phyloP scores from a whole-genome alignment of 1,140 invertebrate genomes.

The Cheumatopsyche charites region DNA sequence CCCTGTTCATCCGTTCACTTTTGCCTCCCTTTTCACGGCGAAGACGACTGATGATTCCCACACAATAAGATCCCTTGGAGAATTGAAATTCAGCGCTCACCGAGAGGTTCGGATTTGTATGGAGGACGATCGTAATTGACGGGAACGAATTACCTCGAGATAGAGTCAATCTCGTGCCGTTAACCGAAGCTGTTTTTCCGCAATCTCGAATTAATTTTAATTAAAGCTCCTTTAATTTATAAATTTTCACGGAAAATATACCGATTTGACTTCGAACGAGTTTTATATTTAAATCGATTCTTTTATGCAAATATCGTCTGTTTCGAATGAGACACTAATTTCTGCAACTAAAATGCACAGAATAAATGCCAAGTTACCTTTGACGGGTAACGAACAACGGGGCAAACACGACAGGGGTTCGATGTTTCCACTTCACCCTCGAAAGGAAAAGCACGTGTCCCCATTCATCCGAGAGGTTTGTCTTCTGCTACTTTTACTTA shows the following conservation, averaged over 20 bases:
- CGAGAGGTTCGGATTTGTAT: slow-evolving; percentile 19
- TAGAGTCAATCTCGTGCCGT: background rate
- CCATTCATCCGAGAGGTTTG: slow-evolving; percentile 39
- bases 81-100: slow-evolving; percentile 17
- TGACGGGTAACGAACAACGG: slow-evolving; percentile 18
- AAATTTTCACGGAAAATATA: no score
- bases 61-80: slow-evolving; percentile 10
- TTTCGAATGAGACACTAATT: background rate
- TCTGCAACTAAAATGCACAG: background rate
- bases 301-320: background rate
- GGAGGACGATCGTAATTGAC: slow-evolving; percentile 18
- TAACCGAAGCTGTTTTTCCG: no score
- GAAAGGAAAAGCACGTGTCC: slow-evolving; percentile 42
- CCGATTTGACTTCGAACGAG: no score
- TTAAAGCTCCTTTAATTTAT: no score
- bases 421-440: background rate
- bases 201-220: no score
- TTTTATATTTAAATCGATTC: background rate
- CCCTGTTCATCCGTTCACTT: background rate
- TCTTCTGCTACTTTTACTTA: slow-evolving; percentile 11
- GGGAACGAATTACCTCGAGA: slow-evolving; percentile 8
- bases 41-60: slow-evolving; percentile 1
- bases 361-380: slow-evolving; percentile 8
- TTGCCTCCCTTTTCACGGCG: slow-evolving; percentile 8
- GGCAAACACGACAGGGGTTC: slow-evolving; percentile 2